Percentiles rank a stretch among this genome's conserved stretches.
These are phyloP conservation scores for Lepidonotus clava DNA, from an alignment of 2,888 invertebrate species.

Conservation along the genomic window DNA sequence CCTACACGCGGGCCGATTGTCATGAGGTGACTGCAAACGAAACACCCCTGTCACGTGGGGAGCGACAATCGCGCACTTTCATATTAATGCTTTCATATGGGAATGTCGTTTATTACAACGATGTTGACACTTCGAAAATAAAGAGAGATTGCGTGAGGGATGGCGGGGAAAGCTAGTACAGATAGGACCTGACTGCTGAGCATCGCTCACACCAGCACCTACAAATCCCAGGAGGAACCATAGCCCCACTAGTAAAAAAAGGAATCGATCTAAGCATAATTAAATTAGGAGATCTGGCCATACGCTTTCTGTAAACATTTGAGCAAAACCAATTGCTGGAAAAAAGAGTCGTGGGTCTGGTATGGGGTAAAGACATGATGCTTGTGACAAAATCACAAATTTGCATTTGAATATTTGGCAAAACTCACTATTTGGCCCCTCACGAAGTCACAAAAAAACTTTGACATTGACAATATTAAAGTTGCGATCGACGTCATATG, in stretches of 20 bases:
- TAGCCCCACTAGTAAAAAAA: not conserved
- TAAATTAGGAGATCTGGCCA: not conserved
- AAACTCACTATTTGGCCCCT: too few relatives aligned
- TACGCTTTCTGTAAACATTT: slow-evolving; percentile 7
- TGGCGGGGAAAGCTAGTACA: not conserved
- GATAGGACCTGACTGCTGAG: not conserved
- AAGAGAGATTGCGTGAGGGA: slow-evolving; percentile 22
- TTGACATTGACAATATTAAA: too few relatives aligned
- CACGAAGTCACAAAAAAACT: too few relatives aligned
- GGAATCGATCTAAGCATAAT: slow-evolving; percentile 9
- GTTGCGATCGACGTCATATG: too few relatives aligned
- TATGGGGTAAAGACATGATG: too few relatives aligned
- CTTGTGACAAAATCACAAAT: too few relatives aligned
- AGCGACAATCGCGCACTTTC: not conserved
- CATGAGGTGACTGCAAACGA: not conserved
- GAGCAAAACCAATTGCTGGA: too few relatives aligned
- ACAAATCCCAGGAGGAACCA: not conserved
- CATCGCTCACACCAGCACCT: not conserved
- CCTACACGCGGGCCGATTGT: not conserved
- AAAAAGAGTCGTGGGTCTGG: too few relatives aligned
- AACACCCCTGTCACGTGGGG: not conserved
- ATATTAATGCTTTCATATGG: slow-evolving; percentile 19
- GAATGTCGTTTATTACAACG: slow-evolving; percentile 31
- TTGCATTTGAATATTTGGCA: too few relatives aligned
- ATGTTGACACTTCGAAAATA: slow-evolving; percentile 28